phyloP scores from a whole-genome alignment of 2,888 invertebrate genomes.

The Tenthredo scrophulariae region DNA sequence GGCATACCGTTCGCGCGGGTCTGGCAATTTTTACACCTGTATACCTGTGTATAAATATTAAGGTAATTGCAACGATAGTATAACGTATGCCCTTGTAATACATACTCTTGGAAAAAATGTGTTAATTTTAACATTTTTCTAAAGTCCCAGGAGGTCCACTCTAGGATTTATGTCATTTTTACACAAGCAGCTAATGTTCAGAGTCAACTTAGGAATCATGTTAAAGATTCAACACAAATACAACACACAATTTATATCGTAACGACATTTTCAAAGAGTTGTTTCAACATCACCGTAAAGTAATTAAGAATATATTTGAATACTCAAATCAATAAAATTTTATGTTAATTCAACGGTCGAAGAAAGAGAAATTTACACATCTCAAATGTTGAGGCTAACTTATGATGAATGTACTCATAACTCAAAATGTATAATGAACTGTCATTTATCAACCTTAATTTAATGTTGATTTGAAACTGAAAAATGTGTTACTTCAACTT shows the following conservation, averaged over 20 bases:
- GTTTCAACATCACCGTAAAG: not conserved
- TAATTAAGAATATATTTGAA: not conserved
- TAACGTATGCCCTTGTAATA: too few relatives aligned
- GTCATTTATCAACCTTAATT: too few relatives aligned
- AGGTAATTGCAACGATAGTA: not conserved
- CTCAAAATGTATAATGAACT: too few relatives aligned
- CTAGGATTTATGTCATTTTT: not conserved
- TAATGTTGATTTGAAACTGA: too few relatives aligned
- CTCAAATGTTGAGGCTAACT: too few relatives aligned
- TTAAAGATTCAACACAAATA: not conserved
- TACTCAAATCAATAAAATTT: too few relatives aligned
- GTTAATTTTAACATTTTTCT: not conserved
- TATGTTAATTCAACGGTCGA: too few relatives aligned
- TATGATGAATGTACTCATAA: too few relatives aligned
- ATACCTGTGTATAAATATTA: not conserved
- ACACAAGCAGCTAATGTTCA: not conserved
- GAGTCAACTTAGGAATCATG: not conserved
- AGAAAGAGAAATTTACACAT: too few relatives aligned
- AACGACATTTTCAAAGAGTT: not conserved
- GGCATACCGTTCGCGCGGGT: not conserved
- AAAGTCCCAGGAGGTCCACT: not conserved
- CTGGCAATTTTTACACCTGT: not conserved
- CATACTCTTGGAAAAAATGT: conserved; percentile 48
- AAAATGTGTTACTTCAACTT: too few relatives aligned
- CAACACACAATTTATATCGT: not conserved